phyloP scores from a whole-genome alignment of 2,888 invertebrate genomes.

The Galerucella pusilla region DNA sequence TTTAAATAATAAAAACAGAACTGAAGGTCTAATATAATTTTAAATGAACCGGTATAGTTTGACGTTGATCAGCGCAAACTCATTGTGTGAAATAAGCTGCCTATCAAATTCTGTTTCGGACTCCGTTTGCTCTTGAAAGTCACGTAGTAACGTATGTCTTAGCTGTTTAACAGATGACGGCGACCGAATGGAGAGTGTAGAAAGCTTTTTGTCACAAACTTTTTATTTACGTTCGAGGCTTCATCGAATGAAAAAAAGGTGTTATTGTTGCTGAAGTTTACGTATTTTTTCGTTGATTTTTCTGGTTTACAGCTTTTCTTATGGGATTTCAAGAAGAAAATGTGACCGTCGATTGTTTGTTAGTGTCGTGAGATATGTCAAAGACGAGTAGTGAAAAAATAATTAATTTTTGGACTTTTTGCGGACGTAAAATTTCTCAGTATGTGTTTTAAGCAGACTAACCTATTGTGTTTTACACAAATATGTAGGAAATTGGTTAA shows the following conservation, averaged over 20 bases:
- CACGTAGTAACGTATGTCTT: conserved; percentile 38
- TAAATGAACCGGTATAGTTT: conserved; percentile 22
- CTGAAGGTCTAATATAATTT: not conserved
- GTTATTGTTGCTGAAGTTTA: conserved; percentile 24
- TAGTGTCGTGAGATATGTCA: conserved; percentile 38
- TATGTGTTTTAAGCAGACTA: conserved; percentile 55
- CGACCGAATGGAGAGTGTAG: conserved; percentile 54
- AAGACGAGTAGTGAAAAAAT: conserved; percentile 36
- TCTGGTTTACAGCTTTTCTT: not conserved
- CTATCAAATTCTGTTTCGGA: not conserved
- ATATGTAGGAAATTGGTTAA: conserved; percentile 66
- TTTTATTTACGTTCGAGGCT: conserved; percentile 59
- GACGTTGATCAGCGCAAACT: conserved; percentile 8
- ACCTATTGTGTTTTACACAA: conserved; percentile 55
- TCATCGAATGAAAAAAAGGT: conserved; percentile 46
- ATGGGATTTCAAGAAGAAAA: conserved; percentile 18
- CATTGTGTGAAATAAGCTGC: not conserved
- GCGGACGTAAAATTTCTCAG: conserved; percentile 47
- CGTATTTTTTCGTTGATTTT: conserved; percentile 6
- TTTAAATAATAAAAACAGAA: not conserved
- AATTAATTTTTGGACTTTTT: conserved; percentile 33
- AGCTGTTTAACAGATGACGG: conserved; percentile 43
- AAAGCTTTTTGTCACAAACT: conserved; percentile 58
- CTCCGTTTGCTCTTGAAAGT: conserved; percentile 24
- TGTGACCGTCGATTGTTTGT: conserved; percentile 37